These are phyloP conservation scores for Ahaetulla prasina DNA, from an alignment of 2,113 vertebrate genomes.

Conservation along the genomic window DNA sequence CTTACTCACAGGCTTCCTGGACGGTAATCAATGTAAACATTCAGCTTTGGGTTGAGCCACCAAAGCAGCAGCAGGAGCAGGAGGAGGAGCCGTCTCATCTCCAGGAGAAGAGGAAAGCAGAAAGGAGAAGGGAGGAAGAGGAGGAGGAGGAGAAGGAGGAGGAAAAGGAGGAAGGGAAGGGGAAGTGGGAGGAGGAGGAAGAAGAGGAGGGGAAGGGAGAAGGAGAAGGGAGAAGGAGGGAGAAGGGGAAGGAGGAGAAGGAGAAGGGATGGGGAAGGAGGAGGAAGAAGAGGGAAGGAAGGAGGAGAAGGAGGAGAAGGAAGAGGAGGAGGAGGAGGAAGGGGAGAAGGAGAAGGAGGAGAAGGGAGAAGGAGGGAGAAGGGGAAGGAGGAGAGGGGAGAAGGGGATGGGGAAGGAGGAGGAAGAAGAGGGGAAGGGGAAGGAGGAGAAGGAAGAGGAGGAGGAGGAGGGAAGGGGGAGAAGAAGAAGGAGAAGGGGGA, in stretches of 20 bases:
- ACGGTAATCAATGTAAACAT: neutral
- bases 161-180: neutral
- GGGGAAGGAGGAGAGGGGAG: accelerated
- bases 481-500: accelerated
- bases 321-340: too few species aligned
- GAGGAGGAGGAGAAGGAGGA: accelerated
- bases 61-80: too few species aligned
- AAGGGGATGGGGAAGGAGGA: accelerated
- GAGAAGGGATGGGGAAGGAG: accelerated
- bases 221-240: accelerated
- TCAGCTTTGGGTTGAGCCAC: neutral
- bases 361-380: accelerated
- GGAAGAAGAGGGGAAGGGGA: accelerated
- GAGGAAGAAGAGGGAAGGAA: too few species aligned
- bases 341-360: too few species aligned
- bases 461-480: too few species aligned
- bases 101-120: neutral
- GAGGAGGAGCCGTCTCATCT: neutral
- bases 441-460: too few species aligned
- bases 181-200: neutral
- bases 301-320: too few species aligned
- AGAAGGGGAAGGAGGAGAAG: accelerated
- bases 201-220: too few species aligned
- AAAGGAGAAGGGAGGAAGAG: neutral
- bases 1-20: neutral